Conservation (phyloP, 1,140 invertebrate genomes). For the Drosophila pallidifrons region DNA sequence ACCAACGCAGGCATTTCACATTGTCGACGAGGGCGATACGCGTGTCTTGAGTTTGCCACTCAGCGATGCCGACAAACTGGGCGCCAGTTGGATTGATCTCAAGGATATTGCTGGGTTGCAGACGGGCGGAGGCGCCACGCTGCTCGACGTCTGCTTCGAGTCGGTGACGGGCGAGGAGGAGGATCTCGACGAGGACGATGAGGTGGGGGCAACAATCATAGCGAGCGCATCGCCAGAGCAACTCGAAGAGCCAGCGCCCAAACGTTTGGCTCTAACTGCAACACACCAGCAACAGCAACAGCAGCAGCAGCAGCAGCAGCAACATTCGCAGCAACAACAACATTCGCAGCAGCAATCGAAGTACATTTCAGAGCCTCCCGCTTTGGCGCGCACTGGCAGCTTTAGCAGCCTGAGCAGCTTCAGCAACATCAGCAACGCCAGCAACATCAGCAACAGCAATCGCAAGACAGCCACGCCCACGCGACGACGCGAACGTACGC, state of each 20-base stretch:
- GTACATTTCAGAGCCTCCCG: conserved; percentile 67
- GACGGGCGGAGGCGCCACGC: conserved; percentile 60
- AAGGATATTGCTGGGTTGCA: conserved; percentile 81
- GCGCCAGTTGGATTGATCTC: conserved; percentile 82
- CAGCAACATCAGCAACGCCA: conserved; percentile 60
- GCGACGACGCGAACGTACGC: conserved; percentile 40
- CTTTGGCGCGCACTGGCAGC: conserved; percentile 66
- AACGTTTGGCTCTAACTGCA: conserved; percentile 53
- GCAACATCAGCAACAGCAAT: conserved; percentile 6
- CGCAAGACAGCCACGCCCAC: conserved; percentile 48
- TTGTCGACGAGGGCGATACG: conserved; percentile 79
- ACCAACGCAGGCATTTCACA: conserved; percentile 79
- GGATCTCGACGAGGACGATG: conserved; percentile 33
- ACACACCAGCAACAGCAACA: conserved; percentile 38
- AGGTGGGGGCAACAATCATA: conserved; percentile 48
- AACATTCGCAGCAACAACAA: conserved; percentile 42
- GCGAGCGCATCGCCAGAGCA: conserved; percentile 46
- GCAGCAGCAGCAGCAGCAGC: conserved; percentile 42
- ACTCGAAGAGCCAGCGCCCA: conserved; percentile 56
- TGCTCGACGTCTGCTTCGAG: conserved; percentile 80
- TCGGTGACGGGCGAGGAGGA: conserved; percentile 39
- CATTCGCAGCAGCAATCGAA: conserved; percentile 48
- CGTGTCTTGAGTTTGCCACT: conserved; percentile 75
- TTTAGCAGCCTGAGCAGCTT: conserved; percentile 67
- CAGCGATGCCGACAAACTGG: conserved; percentile 74